These are phyloP conservation scores for Eupithecia pulchellata DNA, from an alignment of 2,888 invertebrate species.

Conservation along the genomic window DNA sequence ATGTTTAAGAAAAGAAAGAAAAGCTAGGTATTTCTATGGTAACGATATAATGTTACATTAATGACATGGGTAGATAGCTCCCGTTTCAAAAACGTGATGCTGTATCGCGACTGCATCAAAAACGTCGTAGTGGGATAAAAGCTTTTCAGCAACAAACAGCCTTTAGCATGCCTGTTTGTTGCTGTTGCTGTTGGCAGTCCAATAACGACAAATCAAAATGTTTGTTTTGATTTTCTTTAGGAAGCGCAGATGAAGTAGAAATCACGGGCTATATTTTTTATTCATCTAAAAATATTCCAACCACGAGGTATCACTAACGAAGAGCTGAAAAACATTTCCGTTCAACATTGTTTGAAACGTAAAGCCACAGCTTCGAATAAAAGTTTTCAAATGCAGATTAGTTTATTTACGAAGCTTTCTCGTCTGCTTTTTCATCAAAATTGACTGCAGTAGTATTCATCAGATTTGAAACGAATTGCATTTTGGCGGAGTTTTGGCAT, in stretches of 20 bases:
- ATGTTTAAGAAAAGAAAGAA: too few relatives aligned
- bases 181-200: constrained; percentile 11
- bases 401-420: constrained; percentile 31
- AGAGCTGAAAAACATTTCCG: background rate
- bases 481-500: background rate
- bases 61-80: background rate
- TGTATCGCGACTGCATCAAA: background rate
- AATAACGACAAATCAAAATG: constrained; percentile 7
- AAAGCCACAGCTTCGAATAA: constrained; percentile 18
- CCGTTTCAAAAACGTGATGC: background rate
- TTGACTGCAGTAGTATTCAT: constrained; percentile 11
- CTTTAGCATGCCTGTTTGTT: background rate
- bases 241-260: background rate
- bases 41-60: background rate
- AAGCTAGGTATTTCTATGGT: background rate
- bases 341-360: constrained; percentile 7
- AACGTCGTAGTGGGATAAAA: background rate
- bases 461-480: constrained; percentile 2
- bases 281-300: background rate
- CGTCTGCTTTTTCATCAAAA: constrained; percentile 25
- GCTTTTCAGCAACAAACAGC: too few relatives aligned
- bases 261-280: background rate
- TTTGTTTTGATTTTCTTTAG: background rate
- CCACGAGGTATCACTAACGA: background rate
- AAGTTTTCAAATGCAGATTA: constrained; percentile 31